Percentiles rank a stretch among this genome's conserved stretches.
Evolutionary conservation across 2,888 invertebrate genomes (phyloP).

Genomic region (Schizotus pectinicornis): DNA sequence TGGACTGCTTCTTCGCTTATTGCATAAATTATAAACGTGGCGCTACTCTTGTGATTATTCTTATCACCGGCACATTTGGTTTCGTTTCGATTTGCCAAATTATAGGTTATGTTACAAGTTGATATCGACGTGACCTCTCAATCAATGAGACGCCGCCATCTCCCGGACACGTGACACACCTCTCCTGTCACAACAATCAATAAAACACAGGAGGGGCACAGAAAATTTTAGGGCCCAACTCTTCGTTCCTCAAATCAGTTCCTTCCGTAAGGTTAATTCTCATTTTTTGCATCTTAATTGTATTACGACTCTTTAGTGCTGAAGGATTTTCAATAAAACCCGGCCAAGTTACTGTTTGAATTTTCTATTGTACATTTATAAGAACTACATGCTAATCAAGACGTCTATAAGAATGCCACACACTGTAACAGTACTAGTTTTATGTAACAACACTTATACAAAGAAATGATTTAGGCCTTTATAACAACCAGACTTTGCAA

Average conservation of each 20-base stretch:
- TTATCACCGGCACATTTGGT: conserved; percentile 26
- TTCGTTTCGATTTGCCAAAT: conserved; percentile 7
- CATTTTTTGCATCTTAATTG: too few species aligned
- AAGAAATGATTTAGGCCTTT: conserved; percentile 50
- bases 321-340: background rate
- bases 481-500: conserved; percentile 41
- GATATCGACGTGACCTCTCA: conserved; percentile 18
- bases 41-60: conserved; percentile 9
- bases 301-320: too few species aligned
- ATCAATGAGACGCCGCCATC: background rate
- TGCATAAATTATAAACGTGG: conserved; percentile 18
- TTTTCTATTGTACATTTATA: conserved; percentile 51
- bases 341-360: conserved; percentile 2
- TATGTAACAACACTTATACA: conserved; percentile 53
- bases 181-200: too few species aligned
- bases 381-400: conserved; percentile 51
- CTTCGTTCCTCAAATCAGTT: too few species aligned
- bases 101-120: conserved; percentile 7
- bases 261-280: too few species aligned
- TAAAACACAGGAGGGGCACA: too few species aligned
- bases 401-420: conserved; percentile 51
- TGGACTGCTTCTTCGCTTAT: background rate
- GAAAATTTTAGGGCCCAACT: too few species aligned
- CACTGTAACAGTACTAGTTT: conserved; percentile 48
- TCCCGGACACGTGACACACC: too few species aligned